These are phyloP conservation scores for Myotis myotis DNA, from an alignment of 2,797 vertebrate genomes.

Conservation along the genomic window DNA sequence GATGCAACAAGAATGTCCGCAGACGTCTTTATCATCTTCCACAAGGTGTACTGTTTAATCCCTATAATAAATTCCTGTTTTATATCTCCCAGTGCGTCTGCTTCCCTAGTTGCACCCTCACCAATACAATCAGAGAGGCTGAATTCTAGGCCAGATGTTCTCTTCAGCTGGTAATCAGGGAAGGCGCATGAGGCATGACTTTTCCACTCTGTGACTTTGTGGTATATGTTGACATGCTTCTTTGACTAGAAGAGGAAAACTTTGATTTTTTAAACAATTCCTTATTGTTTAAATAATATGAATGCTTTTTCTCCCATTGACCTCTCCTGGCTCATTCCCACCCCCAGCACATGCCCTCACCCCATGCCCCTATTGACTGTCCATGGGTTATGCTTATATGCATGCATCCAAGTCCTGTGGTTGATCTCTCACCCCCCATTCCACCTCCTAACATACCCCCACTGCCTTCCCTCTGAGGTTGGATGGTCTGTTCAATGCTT, in stretches of 20 bases:
- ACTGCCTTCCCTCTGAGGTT: too few species aligned
- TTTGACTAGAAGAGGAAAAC: not conserved
- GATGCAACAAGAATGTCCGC: not conserved
- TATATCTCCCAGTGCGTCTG: not conserved
- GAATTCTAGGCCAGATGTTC: not conserved
- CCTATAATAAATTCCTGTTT: not conserved
- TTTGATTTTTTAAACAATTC: not conserved
- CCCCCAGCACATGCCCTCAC: too few species aligned
- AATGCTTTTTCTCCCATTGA: too few species aligned
- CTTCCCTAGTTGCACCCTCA: not conserved
- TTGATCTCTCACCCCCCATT: too few species aligned
- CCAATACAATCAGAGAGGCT: not conserved
- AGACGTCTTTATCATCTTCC: not conserved
- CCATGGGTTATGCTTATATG: too few species aligned
- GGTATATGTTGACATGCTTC: not conserved
- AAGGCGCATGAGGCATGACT: not conserved
- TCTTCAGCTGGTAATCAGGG: not conserved
- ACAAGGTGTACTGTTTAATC: not conserved
- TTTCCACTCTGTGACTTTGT: not conserved
- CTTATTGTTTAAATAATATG: too few species aligned
- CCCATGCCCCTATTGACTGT: too few species aligned
- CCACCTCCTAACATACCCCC: too few species aligned
- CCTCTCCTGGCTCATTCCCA: too few species aligned
- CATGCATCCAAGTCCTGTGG: too few species aligned
- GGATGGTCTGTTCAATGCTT: too few species aligned